These are phyloP conservation scores for Neolamprologus ventralis DNA, from an alignment of 2,113 vertebrate species.

Conservation along the genomic window DNA sequence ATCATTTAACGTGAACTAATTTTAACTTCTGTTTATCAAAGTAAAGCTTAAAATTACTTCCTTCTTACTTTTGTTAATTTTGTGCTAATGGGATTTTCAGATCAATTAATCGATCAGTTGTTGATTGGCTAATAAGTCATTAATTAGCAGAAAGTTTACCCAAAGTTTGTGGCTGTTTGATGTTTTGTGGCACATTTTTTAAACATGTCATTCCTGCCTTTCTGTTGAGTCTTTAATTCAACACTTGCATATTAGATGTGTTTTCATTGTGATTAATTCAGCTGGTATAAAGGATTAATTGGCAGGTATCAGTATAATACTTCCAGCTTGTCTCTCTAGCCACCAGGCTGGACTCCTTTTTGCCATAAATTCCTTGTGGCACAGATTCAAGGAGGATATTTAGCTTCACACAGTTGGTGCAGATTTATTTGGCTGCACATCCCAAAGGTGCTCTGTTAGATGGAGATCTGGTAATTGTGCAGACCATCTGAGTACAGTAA, in stretches of 20 bases:
- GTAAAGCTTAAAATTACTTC: neutral
- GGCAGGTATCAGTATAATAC: neutral
- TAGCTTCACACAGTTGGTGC: neutral
- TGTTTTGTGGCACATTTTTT: neutral
- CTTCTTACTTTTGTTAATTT: neutral
- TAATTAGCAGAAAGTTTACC: neutral
- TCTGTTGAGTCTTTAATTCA: neutral
- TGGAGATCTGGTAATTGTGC: neutral
- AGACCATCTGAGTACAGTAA: neutral
- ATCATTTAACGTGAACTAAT: accelerated
- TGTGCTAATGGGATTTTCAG: neutral
- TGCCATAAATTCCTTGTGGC: neutral
- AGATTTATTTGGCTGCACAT: neutral
- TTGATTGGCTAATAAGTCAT: neutral
- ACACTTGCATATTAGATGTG: accelerated
- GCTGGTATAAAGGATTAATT: neutral
- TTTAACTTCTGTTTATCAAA: neutral
- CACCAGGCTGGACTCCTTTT: neutral
- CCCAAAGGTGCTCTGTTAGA: neutral
- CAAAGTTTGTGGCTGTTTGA: neutral
- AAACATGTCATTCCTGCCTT: neutral
- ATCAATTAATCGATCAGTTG: neutral
- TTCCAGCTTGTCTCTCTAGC: neutral
- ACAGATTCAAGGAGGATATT: neutral
- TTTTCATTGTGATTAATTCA: neutral